Evolutionary conservation across 2,888 invertebrate genomes (phyloP).

Genomic region (Eulithis prunata): DNA sequence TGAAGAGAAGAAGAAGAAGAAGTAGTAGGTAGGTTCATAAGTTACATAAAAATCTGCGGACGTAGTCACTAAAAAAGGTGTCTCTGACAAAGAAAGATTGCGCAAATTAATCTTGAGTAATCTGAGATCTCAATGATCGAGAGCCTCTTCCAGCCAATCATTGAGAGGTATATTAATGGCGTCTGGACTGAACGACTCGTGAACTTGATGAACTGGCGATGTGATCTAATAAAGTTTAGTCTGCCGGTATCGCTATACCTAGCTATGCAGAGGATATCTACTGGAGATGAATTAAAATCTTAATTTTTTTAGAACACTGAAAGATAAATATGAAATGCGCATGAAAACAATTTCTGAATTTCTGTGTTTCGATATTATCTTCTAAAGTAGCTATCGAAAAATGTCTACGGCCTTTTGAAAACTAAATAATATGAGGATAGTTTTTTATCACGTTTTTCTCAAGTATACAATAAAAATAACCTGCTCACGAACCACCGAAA

Average conservation of each 20-base stretch:
- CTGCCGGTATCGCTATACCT: neutral
- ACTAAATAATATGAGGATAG: no score
- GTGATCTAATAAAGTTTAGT: constrained; percentile 10
- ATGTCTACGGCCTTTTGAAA: no score
- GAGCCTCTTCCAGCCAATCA: constrained; percentile 32
- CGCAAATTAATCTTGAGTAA: constrained; percentile 32
- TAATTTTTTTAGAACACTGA: no score
- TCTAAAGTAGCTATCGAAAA: no score
- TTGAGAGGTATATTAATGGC: constrained; percentile 32
- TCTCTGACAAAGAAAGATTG: constrained; percentile 33
- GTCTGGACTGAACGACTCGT: constrained; percentile 39
- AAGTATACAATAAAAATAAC: neutral
- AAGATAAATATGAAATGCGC: no score
- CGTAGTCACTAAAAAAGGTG: constrained; percentile 26
- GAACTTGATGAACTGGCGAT: constrained; percentile 25
- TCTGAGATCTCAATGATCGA: constrained; percentile 33
- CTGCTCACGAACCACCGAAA: neutral
- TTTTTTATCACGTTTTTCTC: no score
- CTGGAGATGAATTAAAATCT: no score
- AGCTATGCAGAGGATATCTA: neutral
- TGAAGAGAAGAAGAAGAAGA: no score
- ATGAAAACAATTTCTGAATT: no score
- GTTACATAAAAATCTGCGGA: neutral
- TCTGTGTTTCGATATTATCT: no score
- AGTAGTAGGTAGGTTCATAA: no score